Evolutionary conservation across 1,140 invertebrate species (phyloP).

Genomic region (Apis dorsata): DNA sequence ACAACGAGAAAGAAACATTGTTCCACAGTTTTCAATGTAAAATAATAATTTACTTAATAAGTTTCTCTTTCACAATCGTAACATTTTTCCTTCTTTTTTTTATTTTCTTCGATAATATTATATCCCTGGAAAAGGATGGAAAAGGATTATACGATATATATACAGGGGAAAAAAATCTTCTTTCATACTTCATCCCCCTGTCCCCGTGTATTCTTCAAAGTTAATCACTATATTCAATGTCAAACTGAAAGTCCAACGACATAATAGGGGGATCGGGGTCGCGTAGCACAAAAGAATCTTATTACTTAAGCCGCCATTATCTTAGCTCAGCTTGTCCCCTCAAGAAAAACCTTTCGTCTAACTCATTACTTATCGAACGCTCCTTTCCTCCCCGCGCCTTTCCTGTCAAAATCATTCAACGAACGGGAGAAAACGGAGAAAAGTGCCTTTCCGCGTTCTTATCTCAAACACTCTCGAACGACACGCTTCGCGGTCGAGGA

Average conservation of each 20-base stretch:
- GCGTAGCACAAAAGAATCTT: background rate
- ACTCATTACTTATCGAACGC: background rate
- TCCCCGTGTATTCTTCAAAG: background rate
- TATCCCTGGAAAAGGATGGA: too few relatives aligned
- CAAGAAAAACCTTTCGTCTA: background rate
- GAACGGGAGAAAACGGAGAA: background rate
- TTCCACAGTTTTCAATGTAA: too few relatives aligned
- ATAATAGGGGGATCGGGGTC: background rate
- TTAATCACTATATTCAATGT: background rate
- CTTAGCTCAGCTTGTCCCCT: background rate
- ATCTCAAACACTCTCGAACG: too few relatives aligned
- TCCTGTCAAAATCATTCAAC: too few relatives aligned
- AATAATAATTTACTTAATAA: too few relatives aligned
- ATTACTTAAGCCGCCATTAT: constrained; percentile 2
- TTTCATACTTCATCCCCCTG: background rate
- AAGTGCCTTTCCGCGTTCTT: too few relatives aligned
- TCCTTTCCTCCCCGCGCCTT: background rate
- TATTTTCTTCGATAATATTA: too few relatives aligned
- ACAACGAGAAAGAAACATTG: too few relatives aligned
- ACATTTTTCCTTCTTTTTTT: too few relatives aligned
- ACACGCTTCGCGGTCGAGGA: too few relatives aligned
- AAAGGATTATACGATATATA: too few relatives aligned
- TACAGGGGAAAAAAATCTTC: background rate
- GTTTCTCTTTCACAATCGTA: too few relatives aligned
- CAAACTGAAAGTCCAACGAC: background rate